These are phyloP conservation scores for Cephalopachus bancanus DNA, from an alignment of 2,797 vertebrate genomes.

Conservation along the genomic window DNA sequence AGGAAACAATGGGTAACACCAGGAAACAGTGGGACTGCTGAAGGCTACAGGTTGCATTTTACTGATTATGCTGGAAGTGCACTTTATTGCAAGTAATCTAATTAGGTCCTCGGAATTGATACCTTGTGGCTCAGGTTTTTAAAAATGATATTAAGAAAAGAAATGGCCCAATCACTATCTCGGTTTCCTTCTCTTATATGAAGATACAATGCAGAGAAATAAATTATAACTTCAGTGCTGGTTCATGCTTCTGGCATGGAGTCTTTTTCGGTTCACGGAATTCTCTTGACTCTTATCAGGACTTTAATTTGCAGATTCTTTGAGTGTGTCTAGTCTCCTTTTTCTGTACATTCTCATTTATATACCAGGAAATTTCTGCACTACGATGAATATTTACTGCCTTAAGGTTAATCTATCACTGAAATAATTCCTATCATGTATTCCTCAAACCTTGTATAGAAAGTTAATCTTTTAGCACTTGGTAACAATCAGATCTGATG, in stretches of 20 bases:
- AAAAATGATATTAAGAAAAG: neutral
- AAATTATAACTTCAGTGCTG: neutral
- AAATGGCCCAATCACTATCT: neutral
- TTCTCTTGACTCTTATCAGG: slow-evolving; percentile 6
- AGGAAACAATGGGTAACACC: neutral
- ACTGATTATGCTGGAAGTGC: neutral
- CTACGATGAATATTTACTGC: neutral
- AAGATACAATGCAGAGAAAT: neutral
- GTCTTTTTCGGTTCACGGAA: neutral
- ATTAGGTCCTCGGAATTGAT: neutral
- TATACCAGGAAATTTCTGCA: slow-evolving; percentile 24
- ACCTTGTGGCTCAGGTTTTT: neutral
- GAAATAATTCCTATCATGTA: neutral
- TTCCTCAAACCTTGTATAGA: neutral
- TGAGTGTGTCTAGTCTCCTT: neutral
- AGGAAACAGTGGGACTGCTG: neutral
- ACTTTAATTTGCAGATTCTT: slow-evolving; percentile 34
- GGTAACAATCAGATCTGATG: neutral
- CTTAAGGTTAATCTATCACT: slow-evolving; percentile 1
- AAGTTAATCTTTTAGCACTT: neutral
- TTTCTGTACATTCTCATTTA: slow-evolving; percentile 21
- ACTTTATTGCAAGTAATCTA: slow-evolving; percentile 4
- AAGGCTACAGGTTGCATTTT: neutral
- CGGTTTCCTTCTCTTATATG: neutral
- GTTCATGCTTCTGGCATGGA: slow-evolving; percentile 11